Percentiles rank a stretch among this genome's conserved stretches.
Evolutionary conservation across 2,888 invertebrate species (phyloP).

Genomic region (Caradrina kadenii): DNA sequence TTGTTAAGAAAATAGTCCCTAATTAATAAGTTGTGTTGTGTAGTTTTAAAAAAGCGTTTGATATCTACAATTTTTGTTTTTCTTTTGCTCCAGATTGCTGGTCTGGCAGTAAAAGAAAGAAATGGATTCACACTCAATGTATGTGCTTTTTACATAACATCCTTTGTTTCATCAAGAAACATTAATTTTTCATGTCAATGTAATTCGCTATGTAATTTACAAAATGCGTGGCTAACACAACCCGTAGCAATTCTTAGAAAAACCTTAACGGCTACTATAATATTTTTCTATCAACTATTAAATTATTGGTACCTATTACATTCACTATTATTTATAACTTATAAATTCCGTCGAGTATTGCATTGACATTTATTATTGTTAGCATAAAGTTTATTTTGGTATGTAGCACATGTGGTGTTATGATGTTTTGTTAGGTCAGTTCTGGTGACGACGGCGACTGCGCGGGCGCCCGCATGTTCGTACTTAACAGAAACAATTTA

Average conservation of each 20-base stretch:
- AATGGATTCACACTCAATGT: slow-evolving; percentile 58
- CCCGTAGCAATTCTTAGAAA: slow-evolving; percentile 74
- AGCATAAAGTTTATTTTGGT: slow-evolving; percentile 68
- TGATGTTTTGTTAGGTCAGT: slow-evolving; percentile 58
- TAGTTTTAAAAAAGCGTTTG: slow-evolving; percentile 14
- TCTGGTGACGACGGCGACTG: slow-evolving; percentile 65
- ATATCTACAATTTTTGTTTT: slow-evolving; percentile 45
- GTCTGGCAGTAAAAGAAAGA: slow-evolving; percentile 59
- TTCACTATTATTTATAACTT: slow-evolving; percentile 53
- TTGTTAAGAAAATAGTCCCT: not conserved
- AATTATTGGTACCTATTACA: slow-evolving; percentile 70
- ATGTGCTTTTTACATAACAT: slow-evolving; percentile 41
- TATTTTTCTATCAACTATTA: slow-evolving; percentile 80
- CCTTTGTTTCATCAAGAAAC: slow-evolving; percentile 15
- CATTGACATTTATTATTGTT: slow-evolving; percentile 27
- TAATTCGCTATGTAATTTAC: slow-evolving; percentile 62
- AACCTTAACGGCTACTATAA: slow-evolving; percentile 77
- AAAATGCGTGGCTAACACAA: slow-evolving; percentile 64
- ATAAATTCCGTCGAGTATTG: not conserved
- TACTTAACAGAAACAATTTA: slow-evolving; percentile 76
- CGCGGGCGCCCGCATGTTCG: slow-evolving; percentile 86
- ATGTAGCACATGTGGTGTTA: slow-evolving; percentile 58
- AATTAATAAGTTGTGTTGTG: not conserved
- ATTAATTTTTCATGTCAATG: slow-evolving; percentile 43
- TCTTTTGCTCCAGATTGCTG: slow-evolving; percentile 62